Conservation (phyloP, 2,113 vertebrate species). For the Poecile atricapillus region DNA sequence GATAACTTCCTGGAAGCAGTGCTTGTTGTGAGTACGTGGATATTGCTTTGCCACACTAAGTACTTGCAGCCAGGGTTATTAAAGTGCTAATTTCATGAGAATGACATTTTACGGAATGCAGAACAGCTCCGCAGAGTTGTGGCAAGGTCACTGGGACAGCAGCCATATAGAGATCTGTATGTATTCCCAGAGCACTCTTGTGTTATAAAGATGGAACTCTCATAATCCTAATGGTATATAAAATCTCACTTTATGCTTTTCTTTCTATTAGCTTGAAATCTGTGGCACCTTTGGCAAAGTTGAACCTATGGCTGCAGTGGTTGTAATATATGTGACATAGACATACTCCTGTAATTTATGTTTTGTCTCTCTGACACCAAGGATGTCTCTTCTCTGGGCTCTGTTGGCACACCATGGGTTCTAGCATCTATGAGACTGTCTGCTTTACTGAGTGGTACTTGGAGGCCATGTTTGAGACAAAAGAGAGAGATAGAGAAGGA, state of each 20-base stretch:
- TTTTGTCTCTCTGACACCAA: not conserved
- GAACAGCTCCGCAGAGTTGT: not conserved
- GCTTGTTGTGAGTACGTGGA: not conserved
- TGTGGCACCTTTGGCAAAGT: not conserved
- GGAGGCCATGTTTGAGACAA: not conserved
- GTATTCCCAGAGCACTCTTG: not conserved
- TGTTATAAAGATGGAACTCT: not conserved
- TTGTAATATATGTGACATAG: not conserved
- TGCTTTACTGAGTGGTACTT: not conserved
- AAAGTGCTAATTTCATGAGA: conserved; percentile 25
- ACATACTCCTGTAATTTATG: not conserved
- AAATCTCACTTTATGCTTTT: not conserved
- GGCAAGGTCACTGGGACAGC: conserved; percentile 25
- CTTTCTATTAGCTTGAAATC: not conserved
- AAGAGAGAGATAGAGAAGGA: not conserved
- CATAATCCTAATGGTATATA: not conserved
- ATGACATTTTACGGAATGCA: not conserved
- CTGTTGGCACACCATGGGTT: not conserved
- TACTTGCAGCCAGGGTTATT: not conserved
- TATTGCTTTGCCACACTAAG: not conserved
- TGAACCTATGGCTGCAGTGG: not conserved
- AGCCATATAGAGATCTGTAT: not conserved
- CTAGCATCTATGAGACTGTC: not conserved
- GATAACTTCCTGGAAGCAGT: not conserved
- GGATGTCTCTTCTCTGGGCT: not conserved